phyloP scores from a whole-genome alignment of 2,888 invertebrate genomes.

The Tenthredo livida region DNA sequence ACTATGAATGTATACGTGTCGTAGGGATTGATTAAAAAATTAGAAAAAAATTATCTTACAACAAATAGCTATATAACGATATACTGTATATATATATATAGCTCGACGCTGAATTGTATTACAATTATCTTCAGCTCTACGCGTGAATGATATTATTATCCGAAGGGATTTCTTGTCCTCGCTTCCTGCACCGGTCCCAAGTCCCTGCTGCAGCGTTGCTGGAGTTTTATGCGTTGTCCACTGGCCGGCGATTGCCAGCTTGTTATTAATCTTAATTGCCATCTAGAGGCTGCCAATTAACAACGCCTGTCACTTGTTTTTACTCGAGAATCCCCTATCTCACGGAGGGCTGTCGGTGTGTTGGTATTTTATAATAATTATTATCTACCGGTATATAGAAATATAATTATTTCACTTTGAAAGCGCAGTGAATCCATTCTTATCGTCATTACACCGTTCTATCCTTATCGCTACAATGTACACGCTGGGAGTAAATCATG shows the following conservation, averaged over 20 bases:
- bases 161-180: constrained; percentile 30
- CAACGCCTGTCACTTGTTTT: constrained; percentile 74
- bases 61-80: neutral
- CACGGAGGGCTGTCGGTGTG: constrained; percentile 55
- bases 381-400: constrained; percentile 60
- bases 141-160: constrained; percentile 45
- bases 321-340: constrained; percentile 64
- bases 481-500: neutral
- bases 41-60: neutral
- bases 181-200: constrained; percentile 11
- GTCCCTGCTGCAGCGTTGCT: neutral
- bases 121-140: constrained; percentile 26
- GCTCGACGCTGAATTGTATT: constrained; percentile 16
- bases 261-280: constrained; percentile 77
- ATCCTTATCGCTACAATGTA: neutral
- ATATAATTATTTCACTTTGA: constrained; percentile 60
- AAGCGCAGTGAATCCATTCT: constrained; percentile 42
- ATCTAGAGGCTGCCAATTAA: constrained; percentile 75
- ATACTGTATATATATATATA: too few species aligned
- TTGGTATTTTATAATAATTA: constrained; percentile 71
- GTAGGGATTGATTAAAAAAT: neutral
- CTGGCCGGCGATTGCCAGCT: constrained; percentile 67
- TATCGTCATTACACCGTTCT: constrained; percentile 30
- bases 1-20: neutral
- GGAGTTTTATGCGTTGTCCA: constrained; percentile 56